Base-by-base conservation (phyloP, 2,888 invertebrate species). In the Mimas tiliae region DNA sequence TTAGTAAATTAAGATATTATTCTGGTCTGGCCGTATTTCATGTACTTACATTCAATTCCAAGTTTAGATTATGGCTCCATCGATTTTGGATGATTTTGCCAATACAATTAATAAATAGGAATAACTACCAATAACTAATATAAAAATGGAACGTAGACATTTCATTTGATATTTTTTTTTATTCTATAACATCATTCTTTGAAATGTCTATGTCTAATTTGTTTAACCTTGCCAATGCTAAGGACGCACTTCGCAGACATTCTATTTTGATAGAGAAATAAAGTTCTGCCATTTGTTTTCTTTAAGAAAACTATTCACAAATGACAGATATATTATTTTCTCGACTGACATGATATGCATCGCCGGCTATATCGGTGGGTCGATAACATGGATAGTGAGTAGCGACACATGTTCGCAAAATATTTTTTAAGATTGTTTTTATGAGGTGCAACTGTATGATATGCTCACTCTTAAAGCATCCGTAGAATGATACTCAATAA, bases 401-500 rank as follows among this genome's bases (percentile, higher is more conserved):
- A 79, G 77, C 80, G 80, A 84, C 79, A 82, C 79, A 82, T 79
- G 76, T 79, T 81, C 72, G 84, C 83, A 75, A 87, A 88, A 86
- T 81, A 86, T 86, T 88, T 86, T 86, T 84, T 80, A 82, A 87
- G 77, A 86, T 87, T 89, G 84, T 89, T 92, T 91, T 91, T 89
- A 91, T 87, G 89, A 90, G 86, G 88, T 93, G 91, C 91, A 92
- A 90, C 86, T 86, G 86, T 88, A 85, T 77, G 84, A 81, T 77
- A 84, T 77, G 79, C 85, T 88, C 89, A 84, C 82, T 84, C 77
- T 76, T 68, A 79, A 87, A 84, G 83, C 81, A 91, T 88, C 84
- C 85, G 88, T 87, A 89, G 88, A 91, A 90, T 90, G 85, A 85
- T 89, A 86, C 79, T 79, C 80, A 87, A 93, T 91, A 91, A 93